Evolutionary conservation across 2,113 vertebrate genomes (phyloP).

Genomic region (Pollimyrus isidori): DNA sequence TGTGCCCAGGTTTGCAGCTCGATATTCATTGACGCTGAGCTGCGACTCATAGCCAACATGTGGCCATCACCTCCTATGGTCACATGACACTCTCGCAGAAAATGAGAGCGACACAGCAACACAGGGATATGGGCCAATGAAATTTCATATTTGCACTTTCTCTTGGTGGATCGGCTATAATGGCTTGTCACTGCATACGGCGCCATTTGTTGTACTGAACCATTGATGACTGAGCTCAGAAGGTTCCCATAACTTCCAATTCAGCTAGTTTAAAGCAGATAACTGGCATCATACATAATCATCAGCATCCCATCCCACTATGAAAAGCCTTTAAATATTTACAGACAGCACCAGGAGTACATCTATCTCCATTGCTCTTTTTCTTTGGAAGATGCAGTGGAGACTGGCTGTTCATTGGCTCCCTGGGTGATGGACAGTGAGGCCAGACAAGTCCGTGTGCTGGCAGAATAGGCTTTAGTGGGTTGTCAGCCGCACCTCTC

Average conservation of each 20-base stretch:
- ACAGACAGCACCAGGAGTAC: neutral
- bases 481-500: neutral
- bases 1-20: neutral
- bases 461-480: neutral
- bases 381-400: neutral
- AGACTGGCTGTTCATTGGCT: neutral
- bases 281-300: neutral
- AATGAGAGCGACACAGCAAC: neutral
- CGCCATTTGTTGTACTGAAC: neutral
- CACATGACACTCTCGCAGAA: neutral
- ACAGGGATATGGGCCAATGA: neutral
- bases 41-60: neutral
- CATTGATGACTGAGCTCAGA: neutral
- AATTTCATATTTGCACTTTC: neutral
- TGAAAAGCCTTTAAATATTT: neutral
- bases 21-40: neutral
- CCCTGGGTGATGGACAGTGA: neutral
- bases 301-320: neutral
- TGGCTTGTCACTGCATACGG: neutral
- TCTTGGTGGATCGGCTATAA: neutral
- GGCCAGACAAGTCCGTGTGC: neutral
- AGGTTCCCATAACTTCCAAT: neutral
- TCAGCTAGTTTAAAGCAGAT: neutral
- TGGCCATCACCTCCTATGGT: neutral
- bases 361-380: neutral